Percentiles rank a stretch among this genome's conserved stretches.
phyloP scores from a whole-genome alignment of 2,888 invertebrate species.

The Poecilus cupreus region DNA sequence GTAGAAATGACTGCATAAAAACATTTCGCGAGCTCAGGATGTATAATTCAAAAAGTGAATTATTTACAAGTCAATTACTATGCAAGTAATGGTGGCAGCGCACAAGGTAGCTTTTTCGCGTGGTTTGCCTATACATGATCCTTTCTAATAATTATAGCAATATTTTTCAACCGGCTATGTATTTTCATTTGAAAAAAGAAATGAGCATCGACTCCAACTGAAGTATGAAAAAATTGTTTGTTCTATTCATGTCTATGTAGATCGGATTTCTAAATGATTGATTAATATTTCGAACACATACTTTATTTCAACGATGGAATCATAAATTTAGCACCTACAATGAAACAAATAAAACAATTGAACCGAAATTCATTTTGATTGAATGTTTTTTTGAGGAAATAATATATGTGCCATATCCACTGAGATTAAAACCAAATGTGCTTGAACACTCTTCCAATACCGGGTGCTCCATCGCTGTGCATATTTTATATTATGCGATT shows the following conservation, averaged over 20 bases:
- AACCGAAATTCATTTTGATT: slow-evolving; percentile 21
- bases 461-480: too few relatives aligned
- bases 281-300: slow-evolving; percentile 32
- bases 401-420: neutral
- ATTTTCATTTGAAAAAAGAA: neutral
- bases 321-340: slow-evolving; percentile 24
- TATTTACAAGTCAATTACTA: slow-evolving; percentile 42
- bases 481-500: too few relatives aligned
- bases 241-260: slow-evolving; percentile 17
- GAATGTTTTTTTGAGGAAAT: slow-evolving; percentile 27
- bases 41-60: slow-evolving; percentile 47
- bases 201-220: neutral
- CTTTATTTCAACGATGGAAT: slow-evolving; percentile 29
- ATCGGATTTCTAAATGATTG: slow-evolving; percentile 36
- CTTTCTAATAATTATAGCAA: neutral
- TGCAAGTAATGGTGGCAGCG: slow-evolving; percentile 19
- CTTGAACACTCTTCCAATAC: too few relatives aligned
- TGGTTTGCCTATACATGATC: too few relatives aligned
- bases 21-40: slow-evolving; percentile 17
- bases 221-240: slow-evolving; percentile 14
- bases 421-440: neutral
- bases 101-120: too few relatives aligned
- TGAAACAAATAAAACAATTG: slow-evolving; percentile 25
- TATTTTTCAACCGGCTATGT: neutral
- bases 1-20: slow-evolving; percentile 27